Evolutionary conservation across 2,888 invertebrate genomes (phyloP).

Genomic region (Dicranocentrus wangi): DNA sequence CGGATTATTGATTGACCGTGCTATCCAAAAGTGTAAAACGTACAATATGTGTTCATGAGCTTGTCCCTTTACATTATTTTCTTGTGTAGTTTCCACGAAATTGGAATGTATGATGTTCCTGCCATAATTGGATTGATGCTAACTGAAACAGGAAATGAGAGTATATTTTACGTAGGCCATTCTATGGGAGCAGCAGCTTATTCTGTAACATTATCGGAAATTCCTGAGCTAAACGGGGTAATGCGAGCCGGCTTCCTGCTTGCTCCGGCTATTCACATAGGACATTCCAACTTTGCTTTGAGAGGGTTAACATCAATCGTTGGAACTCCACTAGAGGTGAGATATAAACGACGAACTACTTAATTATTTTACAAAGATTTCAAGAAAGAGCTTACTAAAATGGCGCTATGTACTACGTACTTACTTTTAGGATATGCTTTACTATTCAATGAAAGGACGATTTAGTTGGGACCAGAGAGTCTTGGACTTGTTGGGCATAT

Average conservation of each 20-base stretch:
- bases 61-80: not conserved
- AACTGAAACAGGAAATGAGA: constrained; percentile 7
- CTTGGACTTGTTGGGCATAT: not conserved
- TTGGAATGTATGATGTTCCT: constrained; percentile 41
- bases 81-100: constrained; percentile 26
- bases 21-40: not conserved
- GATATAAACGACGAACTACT: not conserved
- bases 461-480: not conserved
- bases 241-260: constrained; percentile 24
- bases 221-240: constrained; percentile 31
- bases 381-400: not conserved
- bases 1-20: not conserved
- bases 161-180: constrained; percentile 36
- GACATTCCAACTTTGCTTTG: not conserved
- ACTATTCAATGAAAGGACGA: not conserved
- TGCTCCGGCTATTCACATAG: constrained; percentile 24
- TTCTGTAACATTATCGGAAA: constrained; percentile 13
- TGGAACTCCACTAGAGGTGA: not conserved
- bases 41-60: not conserved
- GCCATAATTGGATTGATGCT: constrained; percentile 5
- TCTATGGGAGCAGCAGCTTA: constrained; percentile 43
- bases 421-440: not conserved
- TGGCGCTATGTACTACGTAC: not conserved
- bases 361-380: not conserved
- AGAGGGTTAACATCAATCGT: not conserved